These are phyloP conservation scores for Sylvietta virens DNA, from an alignment of 2,113 vertebrate genomes.

Conservation along the genomic window DNA sequence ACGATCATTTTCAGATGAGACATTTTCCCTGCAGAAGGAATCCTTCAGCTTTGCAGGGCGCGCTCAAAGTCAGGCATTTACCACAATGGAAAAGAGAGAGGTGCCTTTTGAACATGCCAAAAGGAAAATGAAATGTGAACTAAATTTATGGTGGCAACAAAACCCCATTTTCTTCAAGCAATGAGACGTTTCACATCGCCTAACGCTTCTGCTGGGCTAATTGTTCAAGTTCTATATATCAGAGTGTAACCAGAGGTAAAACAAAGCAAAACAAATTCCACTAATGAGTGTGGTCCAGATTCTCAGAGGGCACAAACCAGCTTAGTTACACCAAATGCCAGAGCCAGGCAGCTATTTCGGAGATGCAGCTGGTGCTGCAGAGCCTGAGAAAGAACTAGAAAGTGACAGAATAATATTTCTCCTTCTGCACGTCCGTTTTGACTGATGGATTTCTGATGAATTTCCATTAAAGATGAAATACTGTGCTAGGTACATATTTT, in stretches of 20 bases:
- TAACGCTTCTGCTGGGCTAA: constrained; percentile 11
- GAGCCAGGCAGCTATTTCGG: background rate
- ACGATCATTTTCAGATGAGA: constrained; percentile 28
- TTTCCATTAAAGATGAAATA: constrained; percentile 50
- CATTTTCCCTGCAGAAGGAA: constrained; percentile 33
- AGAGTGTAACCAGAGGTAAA: background rate
- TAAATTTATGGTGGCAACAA: constrained; percentile 30
- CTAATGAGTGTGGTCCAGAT: background rate
- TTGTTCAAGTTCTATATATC: constrained; percentile 27
- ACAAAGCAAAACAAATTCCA: constrained; percentile 7
- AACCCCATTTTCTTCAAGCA: background rate
- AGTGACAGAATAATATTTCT: background rate
- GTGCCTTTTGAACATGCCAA: background rate
- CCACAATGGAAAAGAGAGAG: background rate
- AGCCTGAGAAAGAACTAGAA: background rate
- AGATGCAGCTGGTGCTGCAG: background rate
- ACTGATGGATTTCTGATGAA: constrained; percentile 32
- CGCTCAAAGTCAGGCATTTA: background rate
- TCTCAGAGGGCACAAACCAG: background rate
- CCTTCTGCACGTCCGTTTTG: background rate
- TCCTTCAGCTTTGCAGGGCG: background rate
- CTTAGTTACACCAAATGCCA: background rate
- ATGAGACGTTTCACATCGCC: background rate
- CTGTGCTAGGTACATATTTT: constrained; percentile 16
- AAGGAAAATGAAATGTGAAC: constrained; percentile 31